Base-by-base conservation (phyloP, 2,113 vertebrate species). In the Lepus timidus region DNA sequence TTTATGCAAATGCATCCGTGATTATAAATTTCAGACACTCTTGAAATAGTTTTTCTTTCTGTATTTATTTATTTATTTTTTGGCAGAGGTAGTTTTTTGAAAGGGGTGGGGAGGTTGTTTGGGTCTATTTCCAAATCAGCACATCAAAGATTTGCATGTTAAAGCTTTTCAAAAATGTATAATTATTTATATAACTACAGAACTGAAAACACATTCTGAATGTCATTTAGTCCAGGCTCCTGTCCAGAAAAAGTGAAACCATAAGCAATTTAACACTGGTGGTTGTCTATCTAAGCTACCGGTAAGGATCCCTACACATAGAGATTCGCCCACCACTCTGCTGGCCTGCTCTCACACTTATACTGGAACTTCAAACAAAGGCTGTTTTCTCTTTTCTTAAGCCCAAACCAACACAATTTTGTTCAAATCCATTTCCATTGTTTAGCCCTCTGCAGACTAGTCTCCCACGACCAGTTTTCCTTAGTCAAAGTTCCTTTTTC, bases 1-100 rank as follows among this genome's bases (percentile, higher is more conserved):
- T 86, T 75, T 52, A 90, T n/a, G 52, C 39, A 93, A 89, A 64
- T 4, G 19, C 22, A 80, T 27, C 65, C 52, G n/a, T 70, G 85
- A 82, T 89, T 78, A 25, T 75, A 94, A 44, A 95, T 36, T 93
- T 88, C 49, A 92, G 55, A 85, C 23, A 62, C 11, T 84, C 58
- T 95, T 61, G 29, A 58, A 88, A 83, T 58, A 20, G 3, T 55
- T 44, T 29, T 29, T 65, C 51, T 17, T 10, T 3, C 44, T 44
- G 44, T 44, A 44, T 44, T 44, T 44, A 44, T 20, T 33, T 25
- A 55, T 58, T 31, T 22, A 31, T 12, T 33, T 31, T 85, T 80
- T 73, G 27, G 19, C 70, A 88, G 27, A 31, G 3, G 16, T 61
- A 81, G 36, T 12, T 36, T 78, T 65, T 33, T 1, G 2, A 6